phyloP scores from a whole-genome alignment of 1,140 invertebrate species.

The Mercenaria mercenaria region DNA sequence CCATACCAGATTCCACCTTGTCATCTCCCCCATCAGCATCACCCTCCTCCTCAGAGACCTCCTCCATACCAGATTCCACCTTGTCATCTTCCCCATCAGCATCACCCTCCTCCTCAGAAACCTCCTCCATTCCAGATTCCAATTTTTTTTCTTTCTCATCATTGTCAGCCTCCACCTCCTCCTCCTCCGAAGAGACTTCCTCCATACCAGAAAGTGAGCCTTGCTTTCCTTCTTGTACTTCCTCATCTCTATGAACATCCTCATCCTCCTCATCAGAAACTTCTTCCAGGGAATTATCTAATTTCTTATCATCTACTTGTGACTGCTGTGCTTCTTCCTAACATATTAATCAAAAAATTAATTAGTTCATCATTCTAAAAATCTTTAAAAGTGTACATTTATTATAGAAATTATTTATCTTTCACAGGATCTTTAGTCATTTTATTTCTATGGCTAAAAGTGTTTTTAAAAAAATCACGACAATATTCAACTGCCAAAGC shows the following conservation, averaged over 20 bases:
- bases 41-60: slow-evolving; percentile 72
- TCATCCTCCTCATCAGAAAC: slow-evolving; percentile 74
- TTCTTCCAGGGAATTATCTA: slow-evolving; percentile 53
- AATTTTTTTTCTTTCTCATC: slow-evolving; percentile 6
- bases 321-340: not conserved
- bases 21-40: slow-evolving; percentile 52
- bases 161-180: not conserved
- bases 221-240: not conserved
- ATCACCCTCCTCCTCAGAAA: slow-evolving; percentile 30
- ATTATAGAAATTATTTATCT: too few species aligned
- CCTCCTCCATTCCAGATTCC: slow-evolving; percentile 55
- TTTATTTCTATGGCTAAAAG: too few species aligned
- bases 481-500: too few species aligned
- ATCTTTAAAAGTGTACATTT: too few species aligned
- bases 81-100: not conserved
- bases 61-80: slow-evolving; percentile 38
- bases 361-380: too few species aligned
- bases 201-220: slow-evolving; percentile 21
- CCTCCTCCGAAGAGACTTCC: slow-evolving; percentile 24
- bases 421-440: too few species aligned
- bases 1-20: slow-evolving; percentile 1
- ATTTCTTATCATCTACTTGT: not conserved
- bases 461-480: too few species aligned
- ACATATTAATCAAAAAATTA: not conserved
- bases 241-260: slow-evolving; percentile 52